Evolutionary conservation across 2,797 vertebrate species (phyloP).

Genomic region (Tiaroga cobitis): DNA sequence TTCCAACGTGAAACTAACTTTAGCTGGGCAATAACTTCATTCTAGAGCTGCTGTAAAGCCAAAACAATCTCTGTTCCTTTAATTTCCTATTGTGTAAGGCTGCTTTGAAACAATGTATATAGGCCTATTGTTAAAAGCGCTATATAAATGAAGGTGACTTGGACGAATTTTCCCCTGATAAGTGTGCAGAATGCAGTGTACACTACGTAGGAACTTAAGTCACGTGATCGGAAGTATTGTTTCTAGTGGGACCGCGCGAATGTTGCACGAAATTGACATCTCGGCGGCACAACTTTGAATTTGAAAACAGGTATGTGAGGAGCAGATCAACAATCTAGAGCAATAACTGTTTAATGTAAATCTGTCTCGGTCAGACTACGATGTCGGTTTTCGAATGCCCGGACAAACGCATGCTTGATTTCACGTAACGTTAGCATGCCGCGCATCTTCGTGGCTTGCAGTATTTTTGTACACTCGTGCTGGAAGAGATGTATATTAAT

Average conservation of each 20-base stretch:
- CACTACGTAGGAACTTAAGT: not conserved
- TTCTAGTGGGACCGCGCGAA: not conserved
- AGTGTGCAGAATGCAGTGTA: not conserved
- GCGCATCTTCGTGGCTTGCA: not conserved
- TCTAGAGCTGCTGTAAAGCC: too few relatives aligned
- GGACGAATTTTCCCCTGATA: not conserved
- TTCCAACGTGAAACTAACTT: too few relatives aligned
- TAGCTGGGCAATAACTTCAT: too few relatives aligned
- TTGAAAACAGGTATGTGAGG: not conserved
- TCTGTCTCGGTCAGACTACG: not conserved
- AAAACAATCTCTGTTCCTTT: too few relatives aligned
- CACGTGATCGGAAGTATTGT: constrained; percentile 34
- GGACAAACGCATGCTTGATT: too few relatives aligned
- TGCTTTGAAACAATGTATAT: too few relatives aligned
- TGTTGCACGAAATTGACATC: not conserved
- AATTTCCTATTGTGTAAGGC: too few relatives aligned
- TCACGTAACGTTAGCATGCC: too few relatives aligned
- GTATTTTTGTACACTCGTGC: not conserved
- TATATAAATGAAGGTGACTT: too few relatives aligned
- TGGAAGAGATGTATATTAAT: not conserved
- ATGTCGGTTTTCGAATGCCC: not conserved
- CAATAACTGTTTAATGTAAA: not conserved
- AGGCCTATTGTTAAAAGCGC: too few relatives aligned
- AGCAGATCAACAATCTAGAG: not conserved
- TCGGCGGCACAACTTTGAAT: not conserved